Conservation (phyloP, 1,140 invertebrate species). For the Drosophila nasuta region DNA sequence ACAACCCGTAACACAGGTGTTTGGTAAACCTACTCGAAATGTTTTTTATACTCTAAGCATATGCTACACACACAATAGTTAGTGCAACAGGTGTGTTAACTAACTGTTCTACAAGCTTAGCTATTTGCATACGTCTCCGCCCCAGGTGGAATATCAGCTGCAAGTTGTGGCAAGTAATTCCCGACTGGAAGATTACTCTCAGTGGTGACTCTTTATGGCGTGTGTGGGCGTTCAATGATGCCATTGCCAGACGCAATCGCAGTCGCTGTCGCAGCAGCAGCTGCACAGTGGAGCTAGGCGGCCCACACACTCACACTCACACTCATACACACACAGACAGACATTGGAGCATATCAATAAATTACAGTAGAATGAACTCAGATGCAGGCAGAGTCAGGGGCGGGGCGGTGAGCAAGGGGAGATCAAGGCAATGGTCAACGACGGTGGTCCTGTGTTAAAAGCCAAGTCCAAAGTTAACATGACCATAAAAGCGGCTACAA, state of each 20-base stretch:
- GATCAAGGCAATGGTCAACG: slow-evolving; percentile 51
- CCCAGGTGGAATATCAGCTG: neutral
- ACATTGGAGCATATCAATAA: slow-evolving; percentile 66
- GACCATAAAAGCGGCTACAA: slow-evolving; percentile 76
- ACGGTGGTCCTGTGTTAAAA: slow-evolving; percentile 74
- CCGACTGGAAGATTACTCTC: slow-evolving; percentile 19
- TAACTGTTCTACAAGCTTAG: slow-evolving; percentile 15
- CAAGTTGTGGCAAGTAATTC: neutral
- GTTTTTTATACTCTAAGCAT: too few relatives aligned
- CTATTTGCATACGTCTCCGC: slow-evolving; percentile 19
- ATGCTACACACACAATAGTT: neutral
- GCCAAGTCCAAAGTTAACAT: slow-evolving; percentile 82
- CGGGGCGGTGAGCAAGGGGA: slow-evolving; percentile 14
- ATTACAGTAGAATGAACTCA: slow-evolving; percentile 78
- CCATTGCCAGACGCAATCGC: slow-evolving; percentile 22
- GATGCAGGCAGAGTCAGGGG: neutral
- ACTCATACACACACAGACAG: slow-evolving; percentile 36
- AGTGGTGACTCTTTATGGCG: slow-evolving; percentile 8
- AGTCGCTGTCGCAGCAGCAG: slow-evolving; percentile 39
- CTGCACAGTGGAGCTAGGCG: slow-evolving; percentile 54
- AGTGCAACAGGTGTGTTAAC: slow-evolving; percentile 6
- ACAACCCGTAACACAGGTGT: too few relatives aligned
- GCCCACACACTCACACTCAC: slow-evolving; percentile 66
- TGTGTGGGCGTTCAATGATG: slow-evolving; percentile 42
- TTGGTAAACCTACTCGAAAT: neutral